Conservation (phyloP, 2,113 vertebrate species). For the Oenanthe oenanthe region DNA sequence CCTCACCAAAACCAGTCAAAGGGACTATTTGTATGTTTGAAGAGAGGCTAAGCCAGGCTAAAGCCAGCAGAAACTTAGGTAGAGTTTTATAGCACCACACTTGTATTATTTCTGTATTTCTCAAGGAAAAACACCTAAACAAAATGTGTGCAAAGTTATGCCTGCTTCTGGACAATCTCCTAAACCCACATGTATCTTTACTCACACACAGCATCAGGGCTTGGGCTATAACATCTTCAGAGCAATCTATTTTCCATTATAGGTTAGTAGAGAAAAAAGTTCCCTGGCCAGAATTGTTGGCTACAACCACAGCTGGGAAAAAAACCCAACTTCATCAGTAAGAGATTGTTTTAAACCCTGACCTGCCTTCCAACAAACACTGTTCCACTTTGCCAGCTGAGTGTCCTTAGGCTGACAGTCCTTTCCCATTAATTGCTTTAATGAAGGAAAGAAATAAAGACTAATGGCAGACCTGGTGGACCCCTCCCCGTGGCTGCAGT, state of each 20-base stretch:
- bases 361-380: background rate
- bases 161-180: background rate
- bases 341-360: background rate
- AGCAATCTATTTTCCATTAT: background rate
- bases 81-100: background rate
- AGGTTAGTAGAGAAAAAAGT: background rate
- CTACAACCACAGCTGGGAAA: background rate
- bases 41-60: background rate
- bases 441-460: constrained; percentile 56
- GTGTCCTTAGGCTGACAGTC: background rate
- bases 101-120: background rate
- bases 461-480: background rate
- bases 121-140: background rate
- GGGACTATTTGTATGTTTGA: background rate
- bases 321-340: background rate
- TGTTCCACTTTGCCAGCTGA: background rate
- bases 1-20: background rate
- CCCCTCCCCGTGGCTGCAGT: background rate
- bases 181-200: background rate
- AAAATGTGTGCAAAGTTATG: background rate
- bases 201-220: background rate
- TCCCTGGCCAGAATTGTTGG: background rate
- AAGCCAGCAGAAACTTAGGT: background rate
- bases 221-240: background rate
- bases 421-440: constrained; percentile 29